Conservation (phyloP, 2,888 invertebrate species). For the Neelides folsomi region DNA sequence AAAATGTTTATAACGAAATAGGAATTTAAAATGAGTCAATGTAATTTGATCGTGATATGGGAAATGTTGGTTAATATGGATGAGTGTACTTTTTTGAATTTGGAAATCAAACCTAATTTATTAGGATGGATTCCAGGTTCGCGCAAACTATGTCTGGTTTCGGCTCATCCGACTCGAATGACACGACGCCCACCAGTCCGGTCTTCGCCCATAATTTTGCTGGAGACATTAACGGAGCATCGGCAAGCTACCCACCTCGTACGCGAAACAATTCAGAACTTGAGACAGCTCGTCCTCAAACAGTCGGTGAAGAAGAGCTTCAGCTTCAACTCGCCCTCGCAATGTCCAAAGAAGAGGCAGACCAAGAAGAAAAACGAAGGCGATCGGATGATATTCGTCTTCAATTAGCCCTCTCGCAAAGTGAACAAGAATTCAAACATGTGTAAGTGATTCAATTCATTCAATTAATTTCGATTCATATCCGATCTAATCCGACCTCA, state of each 20-base stretch:
- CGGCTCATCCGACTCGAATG: slow-evolving; percentile 41
- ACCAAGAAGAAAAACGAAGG: slow-evolving; percentile 83
- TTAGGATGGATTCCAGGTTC: slow-evolving; percentile 43
- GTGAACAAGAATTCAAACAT: slow-evolving; percentile 65
- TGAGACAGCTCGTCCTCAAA: slow-evolving; percentile 88
- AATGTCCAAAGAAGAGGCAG: slow-evolving; percentile 97
- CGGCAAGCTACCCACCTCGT: slow-evolving; percentile 12
- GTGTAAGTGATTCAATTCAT: slow-evolving; percentile 1
- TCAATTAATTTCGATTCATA: too few species aligned
- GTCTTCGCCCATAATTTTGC: slow-evolving; percentile 25
- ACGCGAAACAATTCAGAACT: slow-evolving; percentile 45
- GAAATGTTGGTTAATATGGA: too few species aligned
- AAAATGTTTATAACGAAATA: neutral
- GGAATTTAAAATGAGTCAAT: too few species aligned
- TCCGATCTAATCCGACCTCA: too few species aligned
- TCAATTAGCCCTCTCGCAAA: slow-evolving; percentile 87
- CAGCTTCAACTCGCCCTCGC: slow-evolving; percentile 95
- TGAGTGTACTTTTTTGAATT: too few species aligned
- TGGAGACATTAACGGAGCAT: slow-evolving; percentile 10
- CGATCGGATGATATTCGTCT: slow-evolving; percentile 91
- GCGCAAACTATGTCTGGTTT: slow-evolving; percentile 75
- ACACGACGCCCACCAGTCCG: slow-evolving; percentile 53
- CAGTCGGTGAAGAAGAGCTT: slow-evolving; percentile 93
- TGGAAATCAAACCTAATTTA: neutral
- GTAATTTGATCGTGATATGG: too few species aligned